Conservation (phyloP, 1,140 invertebrate species). For the Drosophila tropicalis region DNA sequence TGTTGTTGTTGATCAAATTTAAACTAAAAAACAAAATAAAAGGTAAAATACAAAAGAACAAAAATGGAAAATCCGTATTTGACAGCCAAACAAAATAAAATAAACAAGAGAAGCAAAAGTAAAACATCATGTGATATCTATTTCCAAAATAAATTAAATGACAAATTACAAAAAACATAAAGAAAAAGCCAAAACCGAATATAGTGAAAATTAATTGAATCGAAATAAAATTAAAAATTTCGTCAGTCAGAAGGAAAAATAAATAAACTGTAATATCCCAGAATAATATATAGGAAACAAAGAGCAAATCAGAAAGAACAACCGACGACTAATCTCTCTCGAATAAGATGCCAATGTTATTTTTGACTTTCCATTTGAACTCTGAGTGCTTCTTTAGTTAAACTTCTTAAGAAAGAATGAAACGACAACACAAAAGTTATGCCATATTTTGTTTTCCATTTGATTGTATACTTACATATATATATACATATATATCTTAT, state of each 20-base stretch:
- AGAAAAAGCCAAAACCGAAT: conserved; percentile 38
- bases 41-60: conserved; percentile 4
- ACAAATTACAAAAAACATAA: conserved; percentile 43
- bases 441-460: neutral
- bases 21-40: conserved; percentile 11
- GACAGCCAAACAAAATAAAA: conserved; percentile 17
- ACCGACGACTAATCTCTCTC: neutral
- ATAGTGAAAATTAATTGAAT: conserved; percentile 47
- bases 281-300: neutral
- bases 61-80: conserved; percentile 24
- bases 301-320: neutral
- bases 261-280: neutral
- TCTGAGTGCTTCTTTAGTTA: neutral
- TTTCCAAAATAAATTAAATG: conserved; percentile 79
- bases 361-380: neutral
- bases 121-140: conserved; percentile 81
- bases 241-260: conserved; percentile 15
- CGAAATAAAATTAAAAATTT: conserved; percentile 27
- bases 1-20: conserved; percentile 59
- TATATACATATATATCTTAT: no score
- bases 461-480: neutral
- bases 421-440: neutral
- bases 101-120: conserved; percentile 48
- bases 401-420: neutral
- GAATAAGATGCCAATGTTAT: conserved; percentile 1